Base-by-base conservation (phyloP, 2,113 vertebrate genomes). In the Haplochromis burtoni region DNA sequence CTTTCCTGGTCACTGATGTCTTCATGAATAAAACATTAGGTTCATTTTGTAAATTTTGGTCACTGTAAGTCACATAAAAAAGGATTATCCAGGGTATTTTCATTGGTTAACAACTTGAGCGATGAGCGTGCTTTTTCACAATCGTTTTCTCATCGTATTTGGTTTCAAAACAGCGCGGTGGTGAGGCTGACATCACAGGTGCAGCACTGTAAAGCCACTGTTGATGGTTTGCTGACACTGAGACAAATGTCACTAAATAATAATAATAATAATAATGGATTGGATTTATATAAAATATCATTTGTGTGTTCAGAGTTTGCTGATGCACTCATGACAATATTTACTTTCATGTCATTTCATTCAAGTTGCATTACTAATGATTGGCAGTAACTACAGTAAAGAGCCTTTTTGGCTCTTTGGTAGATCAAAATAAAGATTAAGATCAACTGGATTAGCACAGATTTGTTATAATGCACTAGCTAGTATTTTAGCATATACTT, bases 261-360 rank as follows among this genome's bases (percentile, higher is more conserved):
- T n/a, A n/a, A n/a, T n/a, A n/a, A n/a, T n/a, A n/a, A n/a, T n/a
- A n/a, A n/a, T n/a, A n/a, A n/a, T n/a, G n/a, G n/a, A n/a, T n/a
- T n/a, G n/a, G n/a, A n/a, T n/a, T n/a, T n/a, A n/a, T n/a, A n/a
- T n/a, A n/a, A n/a, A n/a, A 31, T 49, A 47, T 49, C 10, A 49
- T 1, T 29, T 29, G 2, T 76, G 9, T 76, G 24, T 49, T 76
- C 68, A 8, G 14, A 47, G 40, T 76, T 76, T 8, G 14, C 40
- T 76, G 40, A 47, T 47, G 24, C 14, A 11, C 0, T 47, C 14
- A 1, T 76, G 0, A 47, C 13, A 16, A 76, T 3, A 47, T 45
- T 71, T 16, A 16, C 24, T 76, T 47, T 1, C 0, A 3, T 35
- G 33, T 35, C 0, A 19, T 33, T 66, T 35, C 1, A 29, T 47